phyloP scores from a whole-genome alignment of 1,140 invertebrate species.

The Agrypnia vestita region DNA sequence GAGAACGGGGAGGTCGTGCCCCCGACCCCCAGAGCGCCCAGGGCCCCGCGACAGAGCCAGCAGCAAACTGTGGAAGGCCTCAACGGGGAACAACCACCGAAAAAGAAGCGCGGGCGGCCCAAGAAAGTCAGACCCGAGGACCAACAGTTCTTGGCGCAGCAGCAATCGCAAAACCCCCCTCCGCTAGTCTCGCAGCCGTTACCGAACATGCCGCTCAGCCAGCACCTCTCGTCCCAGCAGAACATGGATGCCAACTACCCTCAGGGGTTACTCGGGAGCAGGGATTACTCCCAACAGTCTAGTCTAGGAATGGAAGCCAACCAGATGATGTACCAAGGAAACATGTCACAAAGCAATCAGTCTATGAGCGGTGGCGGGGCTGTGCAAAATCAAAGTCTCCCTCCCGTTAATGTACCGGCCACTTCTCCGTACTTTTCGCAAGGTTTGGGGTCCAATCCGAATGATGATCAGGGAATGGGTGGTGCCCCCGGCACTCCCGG shows the following conservation, averaged over 20 bases:
- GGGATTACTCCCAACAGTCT: slow-evolving; percentile 49
- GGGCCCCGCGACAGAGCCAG: slow-evolving; percentile 68
- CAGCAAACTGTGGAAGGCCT: slow-evolving; percentile 65
- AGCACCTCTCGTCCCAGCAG: neutral
- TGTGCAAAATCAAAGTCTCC: slow-evolving; percentile 48
- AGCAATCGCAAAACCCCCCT: slow-evolving; percentile 62
- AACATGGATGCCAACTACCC: slow-evolving; percentile 5
- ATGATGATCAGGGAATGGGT: slow-evolving; percentile 43
- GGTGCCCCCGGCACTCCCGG: slow-evolving; percentile 61
- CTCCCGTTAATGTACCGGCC: slow-evolving; percentile 50
- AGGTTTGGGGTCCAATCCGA: slow-evolving; percentile 19
- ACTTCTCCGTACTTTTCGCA: slow-evolving; percentile 58
- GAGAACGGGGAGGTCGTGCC: slow-evolving; percentile 77
- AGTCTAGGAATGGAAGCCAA: slow-evolving; percentile 40
- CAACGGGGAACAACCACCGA: slow-evolving; percentile 75
- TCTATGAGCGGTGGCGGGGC: slow-evolving; percentile 16
- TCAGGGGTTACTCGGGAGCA: slow-evolving; percentile 45
- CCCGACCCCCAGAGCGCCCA: slow-evolving; percentile 73
- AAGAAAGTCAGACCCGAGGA: slow-evolving; percentile 85
- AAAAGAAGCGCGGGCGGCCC: slow-evolving; percentile 88
- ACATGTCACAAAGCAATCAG: slow-evolving; percentile 41
- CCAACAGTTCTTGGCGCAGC: slow-evolving; percentile 69
- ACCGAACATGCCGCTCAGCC: slow-evolving; percentile 44
- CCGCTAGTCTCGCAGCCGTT: slow-evolving; percentile 10
- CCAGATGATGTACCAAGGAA: slow-evolving; percentile 52